Base-by-base conservation (phyloP, 2,888 invertebrate species). In the Chorisops tibialis region DNA sequence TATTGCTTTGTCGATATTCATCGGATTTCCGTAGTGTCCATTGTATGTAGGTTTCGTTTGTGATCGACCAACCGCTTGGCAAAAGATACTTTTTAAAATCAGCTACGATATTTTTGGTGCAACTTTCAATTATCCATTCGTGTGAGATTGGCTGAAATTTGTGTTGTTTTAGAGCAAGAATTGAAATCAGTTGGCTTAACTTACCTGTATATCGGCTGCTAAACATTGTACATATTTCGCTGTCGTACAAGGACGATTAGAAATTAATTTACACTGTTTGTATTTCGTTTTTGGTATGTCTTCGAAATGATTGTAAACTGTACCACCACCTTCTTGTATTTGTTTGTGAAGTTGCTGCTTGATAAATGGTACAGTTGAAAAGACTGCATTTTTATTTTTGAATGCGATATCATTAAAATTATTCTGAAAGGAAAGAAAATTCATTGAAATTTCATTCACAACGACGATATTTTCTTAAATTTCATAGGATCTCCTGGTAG, bases 211-310 rank as follows among this genome's bases (percentile, higher is more conserved):
- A 63, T 85, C 85, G 1, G 83, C 82, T 0, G 89, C 87, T 41
- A 91, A 73, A 67, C 87, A 88, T 67, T 86, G 83, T 67, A 91
- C 81, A 74, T 86, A 89, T 72, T 89, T 90, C 9, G 86, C 85
- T 0, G 91, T 91, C 59, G 85, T 80, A 68, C 88, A 88, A 41
- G 87, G 87, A 14, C 86, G 81, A 7, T 88, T 86, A 0, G 89
- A 85, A 60, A 91, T 82, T 37, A 87, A 76, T 68, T 80, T 82
- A 67, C 83, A 83, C 1, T 77, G 79, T 0, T 75, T 69, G 69
- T 85, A 85, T 61, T 83, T 81, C 61, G 73, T 80, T 67, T 79
- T 78, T 72, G 85, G 79, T 61, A 85, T 79, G 67, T 83, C 79
- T 68, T 82, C 81, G 71, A 82, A 82, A 67, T 82, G 82, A 80